Conservation (phyloP, 1,140 invertebrate genomes). For the Bicyclus anynana region DNA sequence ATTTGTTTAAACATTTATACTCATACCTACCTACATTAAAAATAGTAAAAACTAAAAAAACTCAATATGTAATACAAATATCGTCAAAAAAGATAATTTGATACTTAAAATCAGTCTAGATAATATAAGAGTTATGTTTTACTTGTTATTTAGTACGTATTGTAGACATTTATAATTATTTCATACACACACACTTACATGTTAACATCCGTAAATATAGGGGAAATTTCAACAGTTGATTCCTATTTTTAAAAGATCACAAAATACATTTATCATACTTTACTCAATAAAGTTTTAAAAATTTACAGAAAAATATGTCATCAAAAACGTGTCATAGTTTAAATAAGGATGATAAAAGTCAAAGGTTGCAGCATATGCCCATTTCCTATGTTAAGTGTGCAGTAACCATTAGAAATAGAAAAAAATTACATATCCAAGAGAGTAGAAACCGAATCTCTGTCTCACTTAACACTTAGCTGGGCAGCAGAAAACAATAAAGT, state of each 20-base stretch:
- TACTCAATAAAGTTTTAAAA: background rate
- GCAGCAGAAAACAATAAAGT: no score
- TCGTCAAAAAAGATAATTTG: background rate
- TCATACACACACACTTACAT: background rate
- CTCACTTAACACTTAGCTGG: no score
- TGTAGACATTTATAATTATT: background rate
- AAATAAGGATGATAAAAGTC: background rate
- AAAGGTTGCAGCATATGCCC: no score
- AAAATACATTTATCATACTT: background rate
- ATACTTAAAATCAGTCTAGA: background rate
- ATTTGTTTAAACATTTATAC: no score
- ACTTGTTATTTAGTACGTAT: background rate
- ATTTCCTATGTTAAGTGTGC: no score
- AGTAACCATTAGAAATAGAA: no score
- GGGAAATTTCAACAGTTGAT: background rate
- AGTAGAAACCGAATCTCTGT: no score
- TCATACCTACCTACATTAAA: no score
- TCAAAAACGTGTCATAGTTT: background rate
- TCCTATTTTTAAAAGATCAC: background rate
- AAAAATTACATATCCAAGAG: no score
- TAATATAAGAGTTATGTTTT: background rate
- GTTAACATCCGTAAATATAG: background rate
- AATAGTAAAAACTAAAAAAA: no score
- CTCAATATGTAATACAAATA: no score
- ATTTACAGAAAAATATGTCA: background rate